Conservation (phyloP, 1,140 invertebrate genomes). For the Heliconius nattereri region DNA sequence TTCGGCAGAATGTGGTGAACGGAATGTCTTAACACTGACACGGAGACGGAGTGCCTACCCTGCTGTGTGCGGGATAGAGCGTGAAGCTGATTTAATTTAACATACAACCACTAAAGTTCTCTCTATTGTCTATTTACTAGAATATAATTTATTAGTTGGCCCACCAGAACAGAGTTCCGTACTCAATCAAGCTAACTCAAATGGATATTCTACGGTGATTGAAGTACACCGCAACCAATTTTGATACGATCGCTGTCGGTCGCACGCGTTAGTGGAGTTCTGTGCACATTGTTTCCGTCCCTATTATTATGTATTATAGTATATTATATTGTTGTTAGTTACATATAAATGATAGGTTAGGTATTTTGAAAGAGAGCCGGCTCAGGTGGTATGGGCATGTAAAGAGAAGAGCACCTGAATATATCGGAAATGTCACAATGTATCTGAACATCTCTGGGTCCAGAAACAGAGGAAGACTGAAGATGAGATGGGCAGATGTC, state of each 20-base stretch:
- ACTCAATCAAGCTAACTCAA: conserved; percentile 27
- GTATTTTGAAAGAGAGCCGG: too few species aligned
- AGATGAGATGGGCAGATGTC: too few species aligned
- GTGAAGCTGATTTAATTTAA: too few species aligned
- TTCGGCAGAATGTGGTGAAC: too few species aligned
- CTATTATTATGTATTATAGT: background rate
- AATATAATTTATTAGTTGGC: conserved; percentile 27
- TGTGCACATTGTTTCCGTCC: background rate
- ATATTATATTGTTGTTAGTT: background rate
- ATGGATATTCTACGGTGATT: conserved; percentile 27
- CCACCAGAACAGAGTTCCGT: conserved; percentile 16
- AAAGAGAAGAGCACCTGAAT: too few species aligned
- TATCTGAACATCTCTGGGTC: too few species aligned
- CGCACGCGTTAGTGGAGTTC: conserved; percentile 16
- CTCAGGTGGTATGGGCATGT: too few species aligned
- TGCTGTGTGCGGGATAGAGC: too few species aligned
- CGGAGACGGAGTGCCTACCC: too few species aligned
- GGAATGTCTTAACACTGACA: too few species aligned
- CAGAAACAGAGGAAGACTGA: too few species aligned
- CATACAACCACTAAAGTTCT: background rate
- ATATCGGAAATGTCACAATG: too few species aligned
- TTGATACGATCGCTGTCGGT: conserved; percentile 25
- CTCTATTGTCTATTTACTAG: conserved; percentile 7
- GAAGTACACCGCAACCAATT: conserved; percentile 28
- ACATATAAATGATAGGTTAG: background rate